These are phyloP conservation scores for Anthoptus insignis DNA, from an alignment of 2,888 invertebrate genomes.

Conservation along the genomic window DNA sequence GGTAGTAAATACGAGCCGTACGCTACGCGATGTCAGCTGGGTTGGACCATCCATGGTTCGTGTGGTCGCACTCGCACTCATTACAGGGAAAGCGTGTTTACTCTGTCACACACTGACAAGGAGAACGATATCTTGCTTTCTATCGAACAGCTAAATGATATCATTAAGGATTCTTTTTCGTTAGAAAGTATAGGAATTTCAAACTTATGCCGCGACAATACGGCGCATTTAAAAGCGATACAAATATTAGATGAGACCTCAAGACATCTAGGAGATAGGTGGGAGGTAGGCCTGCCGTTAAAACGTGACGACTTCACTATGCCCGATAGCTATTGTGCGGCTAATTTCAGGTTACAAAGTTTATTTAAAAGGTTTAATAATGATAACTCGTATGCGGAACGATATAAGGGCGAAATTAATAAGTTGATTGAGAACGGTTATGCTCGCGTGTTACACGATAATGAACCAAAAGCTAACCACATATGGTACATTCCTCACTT, in stretches of 20 bases:
- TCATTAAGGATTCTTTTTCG: neutral
- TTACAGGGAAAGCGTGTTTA: neutral
- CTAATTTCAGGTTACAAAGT: slow-evolving; percentile 20
- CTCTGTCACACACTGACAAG: neutral
- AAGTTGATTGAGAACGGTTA: slow-evolving; percentile 39
- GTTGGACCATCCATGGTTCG: slow-evolving; percentile 44
- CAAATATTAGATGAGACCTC: slow-evolving; percentile 6
- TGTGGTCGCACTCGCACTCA: slow-evolving; percentile 30
- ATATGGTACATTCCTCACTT: slow-evolving; percentile 46
- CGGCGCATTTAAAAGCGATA: neutral
- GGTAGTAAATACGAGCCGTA: too few relatives aligned
- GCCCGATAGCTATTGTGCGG: slow-evolving; percentile 40
- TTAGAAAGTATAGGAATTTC: neutral
- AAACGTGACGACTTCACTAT: slow-evolving; percentile 34
- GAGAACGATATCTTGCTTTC: neutral
- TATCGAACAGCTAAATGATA: neutral
- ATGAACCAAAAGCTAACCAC: slow-evolving; percentile 35
- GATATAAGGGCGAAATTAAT: slow-evolving; percentile 31
- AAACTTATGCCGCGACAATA: neutral
- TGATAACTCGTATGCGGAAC: slow-evolving; percentile 26
- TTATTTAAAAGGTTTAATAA: slow-evolving; percentile 34
- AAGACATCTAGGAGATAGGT: slow-evolving; percentile 9
- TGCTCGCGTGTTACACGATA: slow-evolving; percentile 32
- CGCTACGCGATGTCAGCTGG: slow-evolving; percentile 39
- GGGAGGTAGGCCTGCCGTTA: slow-evolving; percentile 7